Evolutionary conservation across 1,140 invertebrate genomes (phyloP), one percentile per base, ranked within the genome.

Genomic region (Chironomus tepperi): DNA sequence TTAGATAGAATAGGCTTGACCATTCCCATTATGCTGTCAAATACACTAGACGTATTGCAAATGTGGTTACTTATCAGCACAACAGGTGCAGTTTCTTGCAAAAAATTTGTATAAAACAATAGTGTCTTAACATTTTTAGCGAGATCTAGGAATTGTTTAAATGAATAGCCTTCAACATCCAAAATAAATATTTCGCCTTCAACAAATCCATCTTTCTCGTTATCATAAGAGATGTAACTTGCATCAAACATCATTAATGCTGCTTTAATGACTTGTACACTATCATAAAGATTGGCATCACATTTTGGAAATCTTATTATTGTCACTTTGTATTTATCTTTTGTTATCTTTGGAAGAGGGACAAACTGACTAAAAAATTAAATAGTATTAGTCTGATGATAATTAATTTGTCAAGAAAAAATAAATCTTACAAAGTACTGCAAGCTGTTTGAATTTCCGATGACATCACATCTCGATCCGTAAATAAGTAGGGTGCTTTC

Each of bases 181-280:
- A 72, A 18, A 19, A 72, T 15, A 15, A 72, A 72, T 16, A 72
- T 72, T 72, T 72, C 70, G 10, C 70, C 70, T 10, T 72, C 70
- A 42, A 72, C 70, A 42, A 72, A 72, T n/a, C 47, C 47, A 57
- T 57, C 47, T n/a, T 57, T n/a, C 2, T 15, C 43, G n/a, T 57
- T n/a, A 57, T 57, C 47, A 15, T 57, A 15, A 5, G 15, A 15
- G 3, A n/a, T 57, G n/a, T 57, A 57, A 57, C 12, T 12, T n/a
- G 47, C 47, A 57, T 57, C 47, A 15, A 57, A 57, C 47, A 57
- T 57, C 47, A 57, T 57, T 12, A 57, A n/a, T n/a, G 47, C 47
- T 57, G 47, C 12, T 57, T 57, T 57, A 1, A 57, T 57, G 47
- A 57, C 47, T 57, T 57, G 47, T 57, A 57, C 47, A 15, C 47